These are phyloP conservation scores for Holothuria glaberrima DNA, from an alignment of 35 echinoderm and acorn worm genomes.

Conservation along the genomic window DNA sequence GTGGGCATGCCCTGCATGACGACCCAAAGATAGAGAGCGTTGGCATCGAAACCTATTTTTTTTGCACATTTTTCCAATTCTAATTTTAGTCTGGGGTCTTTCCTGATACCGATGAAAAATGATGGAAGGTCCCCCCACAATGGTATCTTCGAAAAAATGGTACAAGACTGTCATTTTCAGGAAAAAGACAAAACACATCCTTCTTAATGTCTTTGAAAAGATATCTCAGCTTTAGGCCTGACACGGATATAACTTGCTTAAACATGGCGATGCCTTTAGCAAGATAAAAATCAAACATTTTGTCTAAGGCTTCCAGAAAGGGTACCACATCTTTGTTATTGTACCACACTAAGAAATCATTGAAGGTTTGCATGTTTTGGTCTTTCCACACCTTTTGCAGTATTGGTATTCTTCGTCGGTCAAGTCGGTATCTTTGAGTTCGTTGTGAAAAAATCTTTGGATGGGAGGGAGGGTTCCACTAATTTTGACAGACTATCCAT, in stretches of 20 bases:
- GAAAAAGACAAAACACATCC: slow-evolving; percentile 36
- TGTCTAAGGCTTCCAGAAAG: slow-evolving; percentile 65
- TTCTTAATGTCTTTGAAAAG: slow-evolving; percentile 38
- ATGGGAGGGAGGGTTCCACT: not conserved
- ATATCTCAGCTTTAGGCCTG: slow-evolving; percentile 59
- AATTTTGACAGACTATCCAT: slow-evolving; percentile 53
- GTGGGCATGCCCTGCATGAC: too few relatives aligned
- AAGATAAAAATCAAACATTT: slow-evolving; percentile 57
- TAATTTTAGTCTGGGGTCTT: slow-evolving; percentile 41
- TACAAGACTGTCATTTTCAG: slow-evolving; percentile 44
- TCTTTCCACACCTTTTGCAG: slow-evolving; percentile 63
- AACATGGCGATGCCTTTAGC: slow-evolving; percentile 60
- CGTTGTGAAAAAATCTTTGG: slow-evolving; percentile 57
- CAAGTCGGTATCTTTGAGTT: slow-evolving; percentile 47
- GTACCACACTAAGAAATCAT: slow-evolving; percentile 68
- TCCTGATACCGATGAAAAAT: slow-evolving; percentile 65
- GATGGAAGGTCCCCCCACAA: slow-evolving; percentile 64
- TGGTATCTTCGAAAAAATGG: slow-evolving; percentile 48
- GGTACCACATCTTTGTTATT: slow-evolving; percentile 55
- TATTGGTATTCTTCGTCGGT: slow-evolving; percentile 44
- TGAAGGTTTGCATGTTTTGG: slow-evolving; percentile 45
- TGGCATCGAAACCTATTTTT: too few relatives aligned
- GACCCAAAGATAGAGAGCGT: too few relatives aligned
- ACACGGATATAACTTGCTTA: slow-evolving; percentile 64
- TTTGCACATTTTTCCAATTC: slow-evolving; percentile 16